Evolutionary conservation across 1,140 invertebrate genomes (phyloP).

Genomic region (Leptoteleia sp.): DNA sequence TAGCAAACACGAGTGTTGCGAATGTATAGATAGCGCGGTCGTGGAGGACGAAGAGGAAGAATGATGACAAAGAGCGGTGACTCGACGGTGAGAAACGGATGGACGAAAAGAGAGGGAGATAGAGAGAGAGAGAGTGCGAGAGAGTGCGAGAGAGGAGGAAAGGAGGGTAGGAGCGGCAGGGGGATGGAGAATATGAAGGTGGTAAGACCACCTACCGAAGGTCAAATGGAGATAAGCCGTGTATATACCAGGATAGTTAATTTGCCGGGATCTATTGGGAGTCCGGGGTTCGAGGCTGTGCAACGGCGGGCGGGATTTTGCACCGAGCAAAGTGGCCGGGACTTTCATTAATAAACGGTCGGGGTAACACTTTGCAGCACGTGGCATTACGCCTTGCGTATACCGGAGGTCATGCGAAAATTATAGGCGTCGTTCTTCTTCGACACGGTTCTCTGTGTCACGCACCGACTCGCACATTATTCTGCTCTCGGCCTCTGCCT

Average conservation of each 20-base stretch:
- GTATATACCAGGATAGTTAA: slow-evolving; percentile 49
- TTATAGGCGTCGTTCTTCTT: slow-evolving; percentile 53
- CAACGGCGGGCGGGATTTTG: slow-evolving; percentile 30
- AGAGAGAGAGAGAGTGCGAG: not conserved
- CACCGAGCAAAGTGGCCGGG: slow-evolving; percentile 49
- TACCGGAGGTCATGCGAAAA: slow-evolving; percentile 48
- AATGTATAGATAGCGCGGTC: slow-evolving; percentile 39
- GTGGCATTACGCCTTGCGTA: slow-evolving; percentile 33
- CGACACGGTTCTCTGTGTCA: slow-evolving; percentile 45
- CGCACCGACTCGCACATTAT: slow-evolving; percentile 41
- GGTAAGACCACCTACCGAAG: slow-evolving; percentile 66
- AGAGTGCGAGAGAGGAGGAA: slow-evolving; percentile 1
- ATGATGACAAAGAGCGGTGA: too few relatives aligned
- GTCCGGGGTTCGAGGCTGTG: slow-evolving; percentile 56
- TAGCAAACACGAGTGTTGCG: slow-evolving; percentile 31
- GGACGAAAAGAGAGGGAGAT: slow-evolving; percentile 1
- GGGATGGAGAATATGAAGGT: slow-evolving; percentile 39
- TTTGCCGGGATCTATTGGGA: slow-evolving; percentile 64
- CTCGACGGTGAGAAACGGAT: too few relatives aligned
- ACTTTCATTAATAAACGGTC: slow-evolving; percentile 68
- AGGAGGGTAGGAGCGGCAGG: slow-evolving; percentile 3
- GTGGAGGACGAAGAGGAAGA: slow-evolving; percentile 8
- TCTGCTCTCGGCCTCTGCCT: slow-evolving; percentile 9
- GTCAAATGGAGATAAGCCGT: slow-evolving; percentile 47
- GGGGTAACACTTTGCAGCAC: slow-evolving; percentile 32